Base-by-base conservation (phyloP, 2,888 invertebrate genomes). In the Drosophila limbata region DNA sequence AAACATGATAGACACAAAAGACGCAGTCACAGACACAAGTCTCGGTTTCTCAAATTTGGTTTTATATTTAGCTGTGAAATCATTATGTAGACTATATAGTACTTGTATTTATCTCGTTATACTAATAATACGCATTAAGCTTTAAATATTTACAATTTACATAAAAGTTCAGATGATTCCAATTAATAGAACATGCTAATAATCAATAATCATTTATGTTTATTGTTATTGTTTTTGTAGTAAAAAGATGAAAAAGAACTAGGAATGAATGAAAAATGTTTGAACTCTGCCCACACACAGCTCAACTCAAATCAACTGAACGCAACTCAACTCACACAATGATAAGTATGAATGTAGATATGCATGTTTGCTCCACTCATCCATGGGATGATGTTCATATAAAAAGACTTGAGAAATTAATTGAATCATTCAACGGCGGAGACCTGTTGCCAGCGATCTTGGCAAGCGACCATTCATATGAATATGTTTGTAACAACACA, bases 341-440 rank as follows among this genome's bases (percentile, higher is more conserved):
- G 21, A n/a, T 28, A 8, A 39, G 19, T 47, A 48, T n/a, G 53
- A 35, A 37, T 57, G n/a, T 35, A 17, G 19, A 52, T 35, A 19
- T 57, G 56, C 53, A 45, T 65, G 60, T 35, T 57, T 64, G 68
- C 62, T 76, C 74, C 65, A 79, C 88, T 83, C 88, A 86, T 74
- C 69, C 80, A 69, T 85, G 77, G 17, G 62, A 72, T 69, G 74
- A 80, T 79, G 64, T 84, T 82, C 84, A 75, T 77, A 77, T 79
- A 69, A 79, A 79, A 79, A 69, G 79, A 89, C 88, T 78, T 85
- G 81, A 88, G 88, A 88, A 86, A 86, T 86, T 89, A 89, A 86
- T 86, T 89, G 86, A 89, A 89, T 88, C 88, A 88, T 82, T 89
- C 85, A 86, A 72, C 85, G 69, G 75, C 88, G 40, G 89, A 71